A percentile compares a stretch with the other conserved stretches of the same genome.
phyloP scores from a whole-genome alignment of 2,797 vertebrate species.

The Masticophis lateralis region DNA sequence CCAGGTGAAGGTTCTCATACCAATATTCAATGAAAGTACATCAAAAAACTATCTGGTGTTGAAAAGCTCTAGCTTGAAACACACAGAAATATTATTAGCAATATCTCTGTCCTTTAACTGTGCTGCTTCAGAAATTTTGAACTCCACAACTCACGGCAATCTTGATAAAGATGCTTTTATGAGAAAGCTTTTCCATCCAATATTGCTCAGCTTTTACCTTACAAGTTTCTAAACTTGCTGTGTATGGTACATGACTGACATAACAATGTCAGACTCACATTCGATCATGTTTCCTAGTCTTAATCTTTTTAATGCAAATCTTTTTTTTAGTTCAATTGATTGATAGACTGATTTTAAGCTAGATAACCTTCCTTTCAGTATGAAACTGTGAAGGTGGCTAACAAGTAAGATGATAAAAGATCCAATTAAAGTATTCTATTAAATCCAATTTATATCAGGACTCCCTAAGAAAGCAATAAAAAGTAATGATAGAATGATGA shows the following conservation, averaged over 20 bases:
- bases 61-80: slow-evolving; percentile 3
- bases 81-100: background rate
- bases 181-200: slow-evolving; percentile 1
- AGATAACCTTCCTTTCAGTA: background rate
- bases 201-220: background rate
- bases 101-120: slow-evolving; percentile 15
- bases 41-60: slow-evolving; percentile 18
- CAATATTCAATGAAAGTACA: slow-evolving; percentile 8
- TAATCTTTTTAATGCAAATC: background rate
- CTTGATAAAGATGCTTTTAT: slow-evolving; percentile 23
- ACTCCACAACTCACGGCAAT: background rate
- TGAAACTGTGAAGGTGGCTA: background rate
- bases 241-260: background rate
- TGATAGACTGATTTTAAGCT: background rate
- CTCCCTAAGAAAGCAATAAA: background rate
- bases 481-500: background rate
- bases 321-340: background rate
- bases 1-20: slow-evolving; percentile 5
- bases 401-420: background rate
- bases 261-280: background rate
- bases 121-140: background rate
- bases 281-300: background rate
- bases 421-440: slow-evolving; percentile 8
- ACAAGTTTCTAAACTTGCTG: slow-evolving; percentile 3
- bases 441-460: background rate